A percentile compares a stretch with the other conserved stretches of the same genome.
Conservation (phyloP, 2,113 vertebrate species). For the Brachyhypopomus gauderio region DNA sequence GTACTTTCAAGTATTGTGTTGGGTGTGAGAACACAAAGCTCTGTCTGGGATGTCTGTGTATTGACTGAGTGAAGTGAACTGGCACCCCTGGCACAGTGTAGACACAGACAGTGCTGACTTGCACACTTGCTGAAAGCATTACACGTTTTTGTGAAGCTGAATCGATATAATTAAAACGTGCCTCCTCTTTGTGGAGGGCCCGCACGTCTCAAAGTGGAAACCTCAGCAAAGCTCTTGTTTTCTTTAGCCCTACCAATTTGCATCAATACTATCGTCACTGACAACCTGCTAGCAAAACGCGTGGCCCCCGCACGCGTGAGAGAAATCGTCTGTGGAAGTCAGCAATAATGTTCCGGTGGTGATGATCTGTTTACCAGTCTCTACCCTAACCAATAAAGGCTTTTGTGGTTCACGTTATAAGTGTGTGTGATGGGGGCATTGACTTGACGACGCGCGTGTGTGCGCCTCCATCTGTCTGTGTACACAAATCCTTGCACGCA, state of each 20-base stretch:
- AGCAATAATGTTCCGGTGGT: slow-evolving; percentile 77
- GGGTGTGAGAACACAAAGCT: slow-evolving; percentile 71
- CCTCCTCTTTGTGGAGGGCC: slow-evolving; percentile 70
- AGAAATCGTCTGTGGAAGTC: slow-evolving; percentile 79
- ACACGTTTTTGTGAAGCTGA: slow-evolving; percentile 79
- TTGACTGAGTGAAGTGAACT: slow-evolving; percentile 65
- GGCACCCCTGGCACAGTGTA: slow-evolving; percentile 69
- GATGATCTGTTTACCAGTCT: slow-evolving; percentile 78
- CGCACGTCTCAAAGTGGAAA: slow-evolving; percentile 76
- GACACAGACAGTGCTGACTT: slow-evolving; percentile 79
- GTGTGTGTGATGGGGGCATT: slow-evolving; percentile 65
- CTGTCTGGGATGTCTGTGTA: slow-evolving; percentile 67
- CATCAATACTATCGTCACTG: slow-evolving; percentile 81
- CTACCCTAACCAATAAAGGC: slow-evolving; percentile 70
- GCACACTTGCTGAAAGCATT: slow-evolving; percentile 73
- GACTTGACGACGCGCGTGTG: slow-evolving; percentile 41
- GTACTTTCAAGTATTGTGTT: slow-evolving; percentile 76
- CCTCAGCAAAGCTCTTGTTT: slow-evolving; percentile 82
- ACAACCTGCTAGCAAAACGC: slow-evolving; percentile 77
- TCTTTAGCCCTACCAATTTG: slow-evolving; percentile 72
- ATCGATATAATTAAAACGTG: slow-evolving; percentile 82
- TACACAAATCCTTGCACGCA: not conserved
- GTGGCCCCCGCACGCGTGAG: slow-evolving; percentile 76
- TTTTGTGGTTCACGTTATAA: slow-evolving; percentile 71
- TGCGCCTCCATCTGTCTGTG: slow-evolving; percentile 44